Conservation (phyloP, 35 echinoderm and acorn worm species). For the Anneissia japonica region DNA sequence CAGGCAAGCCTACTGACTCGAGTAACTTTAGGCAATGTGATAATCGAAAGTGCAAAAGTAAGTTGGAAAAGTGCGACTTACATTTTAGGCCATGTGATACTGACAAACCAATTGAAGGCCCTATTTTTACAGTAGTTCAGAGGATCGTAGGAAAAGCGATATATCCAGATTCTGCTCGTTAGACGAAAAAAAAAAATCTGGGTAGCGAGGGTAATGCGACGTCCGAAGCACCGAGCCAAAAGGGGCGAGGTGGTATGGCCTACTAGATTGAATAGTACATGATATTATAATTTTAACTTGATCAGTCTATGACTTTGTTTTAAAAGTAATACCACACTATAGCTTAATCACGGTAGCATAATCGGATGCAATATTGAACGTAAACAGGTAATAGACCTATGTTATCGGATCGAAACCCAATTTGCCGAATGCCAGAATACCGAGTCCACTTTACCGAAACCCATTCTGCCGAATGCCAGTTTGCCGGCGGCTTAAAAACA, state of each 20-base stretch:
- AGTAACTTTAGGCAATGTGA: constrained; percentile 67
- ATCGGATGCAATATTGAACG: too few relatives aligned
- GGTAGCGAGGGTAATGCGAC: not conserved
- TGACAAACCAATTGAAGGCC: too few relatives aligned
- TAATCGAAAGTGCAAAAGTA: constrained; percentile 61
- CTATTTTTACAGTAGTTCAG: not conserved
- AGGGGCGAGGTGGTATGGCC: not conserved
- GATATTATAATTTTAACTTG: not conserved
- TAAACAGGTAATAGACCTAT: too few relatives aligned
- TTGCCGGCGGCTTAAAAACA: too few relatives aligned
- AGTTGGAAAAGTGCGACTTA: not conserved
- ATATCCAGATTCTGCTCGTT: not conserved
- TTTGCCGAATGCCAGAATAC: too few relatives aligned
- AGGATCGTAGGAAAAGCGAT: not conserved
- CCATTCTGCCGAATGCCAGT: too few relatives aligned
- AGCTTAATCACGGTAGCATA: too few relatives aligned
- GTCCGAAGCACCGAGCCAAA: not conserved
- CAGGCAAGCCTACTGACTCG: constrained; percentile 35
- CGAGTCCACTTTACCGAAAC: too few relatives aligned
- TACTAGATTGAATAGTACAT: not conserved
- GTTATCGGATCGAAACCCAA: too few relatives aligned
- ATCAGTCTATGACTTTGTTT: too few relatives aligned
- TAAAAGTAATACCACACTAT: too few relatives aligned
- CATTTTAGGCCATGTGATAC: too few relatives aligned
- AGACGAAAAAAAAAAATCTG: not conserved